These are phyloP conservation scores for Myotis brandtii DNA, from an alignment of 2,113 vertebrate species.

Conservation along the genomic window DNA sequence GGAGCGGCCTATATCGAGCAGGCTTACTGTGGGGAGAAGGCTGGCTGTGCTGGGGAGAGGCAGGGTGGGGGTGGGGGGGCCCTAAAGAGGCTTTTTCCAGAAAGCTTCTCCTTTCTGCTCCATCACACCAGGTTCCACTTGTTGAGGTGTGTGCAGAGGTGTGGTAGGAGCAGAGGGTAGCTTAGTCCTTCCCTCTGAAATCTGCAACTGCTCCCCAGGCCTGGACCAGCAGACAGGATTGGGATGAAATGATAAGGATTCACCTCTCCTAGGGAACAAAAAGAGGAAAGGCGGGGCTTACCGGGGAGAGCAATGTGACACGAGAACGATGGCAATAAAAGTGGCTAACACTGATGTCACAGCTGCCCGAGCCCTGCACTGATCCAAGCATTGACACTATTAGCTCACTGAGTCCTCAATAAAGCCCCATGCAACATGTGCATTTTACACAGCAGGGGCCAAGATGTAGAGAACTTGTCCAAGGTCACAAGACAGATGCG, in stretches of 20 bases:
- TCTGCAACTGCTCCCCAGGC: not conserved
- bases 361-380: fast-evolving
- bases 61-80: too few relatives aligned
- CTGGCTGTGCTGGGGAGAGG: not conserved
- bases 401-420: not conserved
- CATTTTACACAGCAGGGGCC: not conserved
- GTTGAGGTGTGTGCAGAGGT: not conserved
- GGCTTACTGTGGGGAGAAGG: slow-evolving; percentile 3
- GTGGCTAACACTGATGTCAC: not conserved
- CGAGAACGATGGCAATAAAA: not conserved
- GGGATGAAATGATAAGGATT: not conserved
- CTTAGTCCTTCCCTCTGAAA: not conserved
- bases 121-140: not conserved
- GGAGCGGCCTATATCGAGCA: slow-evolving; percentile 50
- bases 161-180: not conserved
- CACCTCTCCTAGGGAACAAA: not conserved
- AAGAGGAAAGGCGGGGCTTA: not conserved
- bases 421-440: not conserved
- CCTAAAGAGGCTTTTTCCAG: not conserved
- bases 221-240: not conserved
- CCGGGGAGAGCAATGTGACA: not conserved
- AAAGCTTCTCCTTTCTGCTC: not conserved
- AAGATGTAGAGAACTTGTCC: not conserved
- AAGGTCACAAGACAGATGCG: not conserved
- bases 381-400: not conserved